phyloP scores from a whole-genome alignment of 92 coral and sea anemone genomes.

The Paramuricea clavata region DNA sequence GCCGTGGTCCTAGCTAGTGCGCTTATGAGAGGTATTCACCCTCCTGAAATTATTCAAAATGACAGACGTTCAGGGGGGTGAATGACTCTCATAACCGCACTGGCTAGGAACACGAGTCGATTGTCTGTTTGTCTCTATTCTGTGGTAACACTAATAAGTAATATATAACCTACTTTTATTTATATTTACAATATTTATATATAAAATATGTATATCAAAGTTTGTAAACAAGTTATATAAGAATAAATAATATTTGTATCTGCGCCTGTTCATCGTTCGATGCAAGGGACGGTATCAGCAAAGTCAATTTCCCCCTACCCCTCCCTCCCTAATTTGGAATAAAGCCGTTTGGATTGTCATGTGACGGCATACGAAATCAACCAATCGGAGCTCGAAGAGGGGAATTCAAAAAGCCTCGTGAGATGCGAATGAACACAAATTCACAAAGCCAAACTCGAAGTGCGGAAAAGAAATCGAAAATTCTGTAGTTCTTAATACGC shows the following conservation, averaged over 20 bases:
- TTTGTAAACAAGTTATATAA: not conserved
- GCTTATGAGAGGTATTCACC: no score
- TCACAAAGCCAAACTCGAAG: not conserved
- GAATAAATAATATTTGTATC: not conserved
- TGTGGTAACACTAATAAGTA: not conserved
- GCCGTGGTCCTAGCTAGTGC: no score
- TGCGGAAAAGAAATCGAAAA: not conserved
- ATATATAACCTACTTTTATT: not conserved
- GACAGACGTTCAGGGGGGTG: no score
- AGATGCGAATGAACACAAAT: conserved; percentile 71
- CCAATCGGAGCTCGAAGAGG: conserved; percentile 94
- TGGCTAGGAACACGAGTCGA: no score
- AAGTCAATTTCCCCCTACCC: not conserved
- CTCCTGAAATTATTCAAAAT: no score
- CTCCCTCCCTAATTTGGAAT: not conserved
- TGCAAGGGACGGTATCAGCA: not conserved
- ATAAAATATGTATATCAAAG: not conserved
- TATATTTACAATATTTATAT: not conserved
- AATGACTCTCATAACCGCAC: no score
- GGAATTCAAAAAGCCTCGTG: conserved; percentile 86
- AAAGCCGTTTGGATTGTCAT: not conserved
- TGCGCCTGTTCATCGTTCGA: not conserved
- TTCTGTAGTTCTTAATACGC: not conserved
- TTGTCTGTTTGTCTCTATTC: no score
- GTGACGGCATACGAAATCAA: conserved; percentile 9